phyloP scores from a whole-genome alignment of 2,888 invertebrate species.

The Papilio protenor region DNA sequence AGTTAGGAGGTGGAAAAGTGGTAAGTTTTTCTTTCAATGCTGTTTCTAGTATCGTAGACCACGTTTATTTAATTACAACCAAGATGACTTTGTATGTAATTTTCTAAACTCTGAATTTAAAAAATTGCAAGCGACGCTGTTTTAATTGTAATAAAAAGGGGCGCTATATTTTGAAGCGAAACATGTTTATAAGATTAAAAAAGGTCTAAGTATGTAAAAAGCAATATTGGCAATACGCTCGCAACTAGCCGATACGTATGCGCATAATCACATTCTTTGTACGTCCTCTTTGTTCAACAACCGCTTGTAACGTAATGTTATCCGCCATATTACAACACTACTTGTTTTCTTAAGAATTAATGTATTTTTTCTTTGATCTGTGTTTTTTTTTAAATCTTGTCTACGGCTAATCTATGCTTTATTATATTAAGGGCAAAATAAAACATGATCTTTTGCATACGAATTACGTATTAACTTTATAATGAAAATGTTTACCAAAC shows the following conservation, averaged over 20 bases:
- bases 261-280: constrained; percentile 34
- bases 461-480: neutral
- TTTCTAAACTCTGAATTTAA: neutral
- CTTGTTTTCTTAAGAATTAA: neutral
- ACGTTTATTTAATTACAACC: neutral
- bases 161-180: neutral
- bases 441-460: no score
- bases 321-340: constrained; percentile 14
- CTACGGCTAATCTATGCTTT: no score
- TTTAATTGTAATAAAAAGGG: neutral
- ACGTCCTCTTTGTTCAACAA: constrained; percentile 31
- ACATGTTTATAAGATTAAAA: constrained; percentile 20
- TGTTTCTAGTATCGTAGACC: neutral
- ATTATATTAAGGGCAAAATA: no score
- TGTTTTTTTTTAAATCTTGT: no score
- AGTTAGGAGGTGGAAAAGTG: constrained; percentile 89
- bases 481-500: neutral
- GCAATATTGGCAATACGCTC: constrained; percentile 19
- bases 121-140: neutral
- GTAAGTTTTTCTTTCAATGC: constrained; percentile 68
- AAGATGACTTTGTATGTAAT: neutral
- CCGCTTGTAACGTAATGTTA: constrained; percentile 20
- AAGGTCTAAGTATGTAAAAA: constrained; percentile 21
- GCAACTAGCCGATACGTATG: constrained; percentile 24
- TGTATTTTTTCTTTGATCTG: no score